Conservation (phyloP, 2,113 vertebrate genomes). For the Pseudorasbora parva region DNA sequence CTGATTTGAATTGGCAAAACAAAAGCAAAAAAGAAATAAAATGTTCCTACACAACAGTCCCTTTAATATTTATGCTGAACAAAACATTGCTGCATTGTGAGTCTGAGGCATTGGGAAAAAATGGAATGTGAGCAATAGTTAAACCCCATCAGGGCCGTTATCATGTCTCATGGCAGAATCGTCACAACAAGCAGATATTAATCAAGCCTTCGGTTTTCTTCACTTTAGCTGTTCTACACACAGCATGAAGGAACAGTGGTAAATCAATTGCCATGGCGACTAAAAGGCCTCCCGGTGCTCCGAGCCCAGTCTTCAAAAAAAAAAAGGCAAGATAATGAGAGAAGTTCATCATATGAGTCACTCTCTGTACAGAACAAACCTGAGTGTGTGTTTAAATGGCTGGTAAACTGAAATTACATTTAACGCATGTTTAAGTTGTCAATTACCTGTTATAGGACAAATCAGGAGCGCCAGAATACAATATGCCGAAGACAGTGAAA, state of each 20-base stretch:
- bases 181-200: conserved; percentile 43
- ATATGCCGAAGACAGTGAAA: neutral
- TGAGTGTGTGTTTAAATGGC: conserved; percentile 28
- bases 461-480: neutral
- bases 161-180: conserved; percentile 36
- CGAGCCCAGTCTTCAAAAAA: conserved; percentile 49
- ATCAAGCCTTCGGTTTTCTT: conserved; percentile 31
- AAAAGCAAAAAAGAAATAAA: neutral
- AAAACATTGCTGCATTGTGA: neutral
- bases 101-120: neutral
- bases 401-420: conserved; percentile 27
- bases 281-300: conserved; percentile 59
- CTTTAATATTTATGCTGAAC: neutral
- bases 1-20: neutral
- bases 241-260: conserved; percentile 51
- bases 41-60: neutral
- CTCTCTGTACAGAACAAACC: conserved; percentile 39
- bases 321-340: conserved; percentile 57
- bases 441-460: neutral
- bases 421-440: neutral
- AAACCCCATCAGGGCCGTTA: conserved; percentile 2
- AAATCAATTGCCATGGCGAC: conserved; percentile 64
- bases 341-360: conserved; percentile 56
- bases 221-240: conserved; percentile 42
- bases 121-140: neutral